Conservation (phyloP, 92 coral and sea anemone species). For the Parazoanthus atlanticus region DNA sequence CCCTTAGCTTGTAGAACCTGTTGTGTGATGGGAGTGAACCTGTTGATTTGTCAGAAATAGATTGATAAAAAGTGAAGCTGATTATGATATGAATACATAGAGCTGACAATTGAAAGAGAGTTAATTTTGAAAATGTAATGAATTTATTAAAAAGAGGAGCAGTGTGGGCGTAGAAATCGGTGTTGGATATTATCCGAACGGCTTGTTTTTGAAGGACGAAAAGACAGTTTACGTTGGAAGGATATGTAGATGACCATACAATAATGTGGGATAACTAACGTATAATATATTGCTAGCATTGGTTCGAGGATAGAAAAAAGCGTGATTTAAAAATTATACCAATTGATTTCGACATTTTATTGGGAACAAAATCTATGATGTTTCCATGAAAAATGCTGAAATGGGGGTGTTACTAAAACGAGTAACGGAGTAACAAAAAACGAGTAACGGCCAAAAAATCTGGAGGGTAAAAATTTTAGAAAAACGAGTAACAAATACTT, state of each 20-base stretch:
- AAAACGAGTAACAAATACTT: too few species aligned
- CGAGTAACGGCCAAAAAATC: too few species aligned
- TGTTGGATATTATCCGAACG: background rate
- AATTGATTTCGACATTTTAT: slow-evolving; percentile 1
- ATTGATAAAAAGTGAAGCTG: background rate
- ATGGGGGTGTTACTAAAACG: too few species aligned
- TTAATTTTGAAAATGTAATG: background rate
- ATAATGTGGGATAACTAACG: background rate
- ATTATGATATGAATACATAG: slow-evolving; percentile 2
- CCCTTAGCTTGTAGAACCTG: background rate
- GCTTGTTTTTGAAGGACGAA: background rate
- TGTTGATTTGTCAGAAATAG: background rate
- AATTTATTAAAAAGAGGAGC: background rate
- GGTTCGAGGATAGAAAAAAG: background rate
- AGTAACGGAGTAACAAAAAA: too few species aligned
- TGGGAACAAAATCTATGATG: background rate
- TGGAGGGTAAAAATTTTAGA: too few species aligned
- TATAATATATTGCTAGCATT: slow-evolving; percentile 9
- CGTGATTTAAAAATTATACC: background rate
- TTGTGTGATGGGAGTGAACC: background rate
- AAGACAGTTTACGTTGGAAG: background rate
- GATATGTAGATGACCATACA: background rate
- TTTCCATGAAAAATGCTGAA: slow-evolving; percentile 1
- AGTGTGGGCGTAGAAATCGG: background rate
- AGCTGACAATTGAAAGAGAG: background rate